Evolutionary conservation across 2,797 vertebrate species (phyloP), one percentile per base, ranked within the genome.

Genomic region (Lepilemur ruficaudatus): DNA sequence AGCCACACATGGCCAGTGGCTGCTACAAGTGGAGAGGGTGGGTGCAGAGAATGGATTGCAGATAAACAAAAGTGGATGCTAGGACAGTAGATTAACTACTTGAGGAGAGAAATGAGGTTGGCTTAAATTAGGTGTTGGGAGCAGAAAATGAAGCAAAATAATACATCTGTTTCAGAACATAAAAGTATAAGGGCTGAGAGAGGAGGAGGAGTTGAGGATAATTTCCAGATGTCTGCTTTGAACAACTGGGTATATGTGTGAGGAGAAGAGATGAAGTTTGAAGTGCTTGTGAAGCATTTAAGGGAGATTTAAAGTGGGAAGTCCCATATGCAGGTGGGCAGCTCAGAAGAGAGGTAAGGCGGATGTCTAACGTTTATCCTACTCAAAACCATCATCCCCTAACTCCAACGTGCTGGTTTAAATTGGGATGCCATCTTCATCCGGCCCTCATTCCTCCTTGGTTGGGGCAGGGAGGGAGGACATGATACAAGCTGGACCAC

Each of bases 101-200:
- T 94, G 30, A 78, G 17, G 38, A 82, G 25, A 52, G 28, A 76
- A 48, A 57, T 57, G 3, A 43, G 52, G 9, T 65, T 78, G 65
- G n/a, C 28, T 46, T 46, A 85, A 46, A 48, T 75, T 35, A 75
- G 4, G 28, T 63, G 28, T 18, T 69, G 10, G 65, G 28, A 59
- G 46, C 25, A 87, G 76, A 43, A 93, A 93, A 75, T 69, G 20
- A 18, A 83, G 57, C 83, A 93, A 87, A 86, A 89, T 57, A 50
- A 63, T 43, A 85, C 55, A 35, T 2, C 30, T 50, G 17, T 5
- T 30, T 65, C 70, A 63, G 11, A 72, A 25, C 57, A 73, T 57
- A 65, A 88, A 52, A 22, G 18, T 23, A 35, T 32, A 72, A 67
- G 22, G 2, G 6, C 12, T n/a, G 11, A 75, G 18, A 61, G 63